Percentiles rank a stretch among this genome's conserved stretches.
Conservation (phyloP, 2,113 vertebrate genomes). For the Phodopus roborovskii region DNA sequence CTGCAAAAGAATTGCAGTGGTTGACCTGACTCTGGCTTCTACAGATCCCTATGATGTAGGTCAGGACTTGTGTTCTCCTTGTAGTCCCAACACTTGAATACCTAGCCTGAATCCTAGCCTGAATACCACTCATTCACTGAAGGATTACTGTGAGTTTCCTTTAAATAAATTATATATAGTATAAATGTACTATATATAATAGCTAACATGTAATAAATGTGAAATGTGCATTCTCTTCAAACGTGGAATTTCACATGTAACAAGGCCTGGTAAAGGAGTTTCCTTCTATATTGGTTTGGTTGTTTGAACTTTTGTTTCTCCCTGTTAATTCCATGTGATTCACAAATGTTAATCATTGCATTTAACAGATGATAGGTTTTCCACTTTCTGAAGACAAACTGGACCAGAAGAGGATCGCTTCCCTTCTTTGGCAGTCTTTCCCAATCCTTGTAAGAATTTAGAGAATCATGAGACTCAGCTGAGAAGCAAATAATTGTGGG, state of each 20-base stretch:
- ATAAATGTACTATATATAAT: background rate
- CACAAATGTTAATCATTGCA: background rate
- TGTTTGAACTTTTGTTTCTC: background rate
- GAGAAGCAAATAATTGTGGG: background rate
- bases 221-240: background rate
- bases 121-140: background rate
- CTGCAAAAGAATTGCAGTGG: background rate
- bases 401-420: constrained; percentile 31
- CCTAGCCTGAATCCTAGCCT: no score
- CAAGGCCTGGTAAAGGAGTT: background rate
- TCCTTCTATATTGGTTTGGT: background rate
- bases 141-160: background rate
- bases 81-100: background rate
- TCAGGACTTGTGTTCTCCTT: background rate
- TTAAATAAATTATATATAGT: background rate
- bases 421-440: constrained; percentile 38
- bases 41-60: rapidly evolving
- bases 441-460: background rate
- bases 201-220: background rate
- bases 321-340: background rate
- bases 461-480: background rate
- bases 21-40: background rate
- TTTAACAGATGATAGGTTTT: constrained; percentile 49
- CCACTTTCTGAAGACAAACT: constrained; percentile 43
- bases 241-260: background rate